Conservation (phyloP, 2,888 invertebrate genomes). For the Hirtodrosophila confusa region DNA sequence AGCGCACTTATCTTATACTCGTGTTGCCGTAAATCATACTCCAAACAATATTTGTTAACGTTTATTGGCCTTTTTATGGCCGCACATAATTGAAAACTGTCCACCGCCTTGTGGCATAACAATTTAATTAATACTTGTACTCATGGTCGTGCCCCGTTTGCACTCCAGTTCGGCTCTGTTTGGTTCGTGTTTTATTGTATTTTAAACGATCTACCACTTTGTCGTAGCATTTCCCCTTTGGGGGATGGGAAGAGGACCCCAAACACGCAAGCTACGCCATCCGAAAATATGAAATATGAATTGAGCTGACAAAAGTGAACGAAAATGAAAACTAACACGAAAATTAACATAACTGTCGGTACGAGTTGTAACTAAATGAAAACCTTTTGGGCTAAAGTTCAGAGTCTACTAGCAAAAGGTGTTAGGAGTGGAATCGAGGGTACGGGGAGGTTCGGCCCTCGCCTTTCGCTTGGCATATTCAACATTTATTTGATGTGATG, state of each 20-base stretch:
- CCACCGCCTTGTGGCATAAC: constrained; percentile 63
- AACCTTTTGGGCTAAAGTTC: constrained; percentile 54
- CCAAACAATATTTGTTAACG: constrained; percentile 43
- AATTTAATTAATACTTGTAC: constrained; percentile 72
- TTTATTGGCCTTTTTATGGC: constrained; percentile 66
- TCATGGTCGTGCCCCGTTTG: constrained; percentile 35
- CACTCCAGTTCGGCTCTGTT: constrained; percentile 21
- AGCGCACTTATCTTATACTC: constrained; percentile 32
- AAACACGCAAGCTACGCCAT: constrained; percentile 58
- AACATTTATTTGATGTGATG: constrained; percentile 84
- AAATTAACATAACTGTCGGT: constrained; percentile 72
- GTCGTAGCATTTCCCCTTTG: constrained; percentile 54
- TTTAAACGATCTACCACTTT: constrained; percentile 81
- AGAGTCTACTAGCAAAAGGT: constrained; percentile 51
- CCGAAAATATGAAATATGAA: constrained; percentile 71
- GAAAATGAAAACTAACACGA: constrained; percentile 58
- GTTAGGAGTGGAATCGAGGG: constrained; percentile 48
- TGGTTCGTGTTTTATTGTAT: constrained; percentile 76
- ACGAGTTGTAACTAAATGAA: constrained; percentile 38
- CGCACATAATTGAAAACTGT: constrained; percentile 59
- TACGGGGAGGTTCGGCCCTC: constrained; percentile 24
- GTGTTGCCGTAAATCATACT: constrained; percentile 47
- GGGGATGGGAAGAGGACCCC: not conserved
- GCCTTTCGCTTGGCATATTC: constrained; percentile 66
- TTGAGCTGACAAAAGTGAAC: constrained; percentile 52